Evolutionary conservation across 2,888 invertebrate genomes (phyloP).

Genomic region (Coelinius sp.): DNA sequence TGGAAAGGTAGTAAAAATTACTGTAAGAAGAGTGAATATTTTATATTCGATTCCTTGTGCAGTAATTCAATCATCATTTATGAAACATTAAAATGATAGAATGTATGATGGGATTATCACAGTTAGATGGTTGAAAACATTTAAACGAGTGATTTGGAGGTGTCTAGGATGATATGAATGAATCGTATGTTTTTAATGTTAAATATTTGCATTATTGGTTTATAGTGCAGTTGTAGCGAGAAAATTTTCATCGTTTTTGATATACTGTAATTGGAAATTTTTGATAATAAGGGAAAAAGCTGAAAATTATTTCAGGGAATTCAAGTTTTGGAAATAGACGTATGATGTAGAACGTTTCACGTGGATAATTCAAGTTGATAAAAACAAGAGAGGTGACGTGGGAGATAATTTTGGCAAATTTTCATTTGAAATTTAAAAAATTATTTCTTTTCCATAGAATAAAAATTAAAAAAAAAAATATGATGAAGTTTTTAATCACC

Average conservation of each 20-base stretch:
- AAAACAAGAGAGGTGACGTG: constrained; percentile 32
- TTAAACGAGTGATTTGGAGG: constrained; percentile 42
- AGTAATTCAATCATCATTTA: constrained; percentile 44
- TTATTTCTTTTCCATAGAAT: constrained; percentile 36
- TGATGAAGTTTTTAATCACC: constrained; percentile 76
- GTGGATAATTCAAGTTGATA: constrained; percentile 30
- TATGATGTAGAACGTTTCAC: neutral
- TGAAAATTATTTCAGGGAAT: constrained; percentile 6
- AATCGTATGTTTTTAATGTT: neutral
- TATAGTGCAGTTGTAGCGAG: constrained; percentile 31
- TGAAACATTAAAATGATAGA: constrained; percentile 50
- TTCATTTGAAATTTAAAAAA: constrained; percentile 22
- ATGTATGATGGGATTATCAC: constrained; percentile 57
- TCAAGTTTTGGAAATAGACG: constrained; percentile 16
- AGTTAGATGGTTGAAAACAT: constrained; percentile 52
- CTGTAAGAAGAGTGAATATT: neutral
- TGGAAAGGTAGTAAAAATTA: constrained; percentile 36
- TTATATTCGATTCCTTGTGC: constrained; percentile 2
- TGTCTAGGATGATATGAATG: constrained; percentile 16
- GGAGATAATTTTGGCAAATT: constrained; percentile 30
- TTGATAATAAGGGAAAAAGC: neutral
- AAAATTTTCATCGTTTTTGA: constrained; percentile 32
- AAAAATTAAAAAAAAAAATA: constrained; percentile 35
- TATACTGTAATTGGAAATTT: constrained; percentile 8
- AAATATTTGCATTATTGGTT: neutral